Conservation (phyloP, 2,797 vertebrate species). For the Lindbergichthys nudifrons region DNA sequence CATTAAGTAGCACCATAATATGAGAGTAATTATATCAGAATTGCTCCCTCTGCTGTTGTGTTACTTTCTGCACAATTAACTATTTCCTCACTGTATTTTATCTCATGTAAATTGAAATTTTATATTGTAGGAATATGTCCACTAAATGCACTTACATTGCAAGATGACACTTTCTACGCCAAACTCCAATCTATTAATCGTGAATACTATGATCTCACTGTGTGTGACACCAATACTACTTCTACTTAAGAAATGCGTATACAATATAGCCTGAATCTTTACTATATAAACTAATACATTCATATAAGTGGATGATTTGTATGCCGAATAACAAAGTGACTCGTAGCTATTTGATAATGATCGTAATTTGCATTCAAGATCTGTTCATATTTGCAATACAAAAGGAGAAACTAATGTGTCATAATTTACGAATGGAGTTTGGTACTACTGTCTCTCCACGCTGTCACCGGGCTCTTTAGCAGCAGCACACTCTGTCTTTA, state of each 20-base stretch:
- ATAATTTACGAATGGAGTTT: background rate
- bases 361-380: rapidly evolving
- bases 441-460: background rate
- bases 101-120: background rate
- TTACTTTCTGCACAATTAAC: background rate
- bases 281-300: background rate
- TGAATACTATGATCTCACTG: background rate
- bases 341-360: rapidly evolving
- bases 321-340: conserved; percentile 34
- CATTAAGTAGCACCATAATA: background rate
- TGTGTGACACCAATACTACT: background rate
- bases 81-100: background rate
- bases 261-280: background rate
- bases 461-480: background rate
- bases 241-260: background rate
- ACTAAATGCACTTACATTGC: background rate
- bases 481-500: background rate
- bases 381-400: rapidly evolving
- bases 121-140: background rate
- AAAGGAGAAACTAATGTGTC: rapidly evolving
- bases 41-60: background rate
- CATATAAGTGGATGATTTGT: rapidly evolving
- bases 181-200: background rate
- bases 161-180: background rate
- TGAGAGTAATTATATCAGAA: background rate